These are phyloP conservation scores for Thereva unica DNA, from an alignment of 2,888 invertebrate species.

Conservation along the genomic window DNA sequence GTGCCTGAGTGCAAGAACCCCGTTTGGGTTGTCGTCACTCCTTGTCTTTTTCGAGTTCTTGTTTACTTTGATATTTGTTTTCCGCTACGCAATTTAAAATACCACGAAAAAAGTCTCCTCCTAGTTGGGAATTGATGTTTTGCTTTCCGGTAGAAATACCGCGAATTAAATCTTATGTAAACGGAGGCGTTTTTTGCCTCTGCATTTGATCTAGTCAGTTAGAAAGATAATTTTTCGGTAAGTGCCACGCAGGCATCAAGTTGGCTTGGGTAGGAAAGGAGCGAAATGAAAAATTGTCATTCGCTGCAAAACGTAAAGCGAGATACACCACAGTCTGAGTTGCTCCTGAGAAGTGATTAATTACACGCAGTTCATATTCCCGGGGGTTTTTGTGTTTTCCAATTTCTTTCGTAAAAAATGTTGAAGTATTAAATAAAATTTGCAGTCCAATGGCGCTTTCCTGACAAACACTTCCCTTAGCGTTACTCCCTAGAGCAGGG, in stretches of 20 bases:
- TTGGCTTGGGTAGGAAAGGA: neutral
- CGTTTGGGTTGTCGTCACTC: neutral
- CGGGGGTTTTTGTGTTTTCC: conserved; percentile 21
- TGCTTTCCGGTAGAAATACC: conserved; percentile 7
- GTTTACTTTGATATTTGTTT: conserved; percentile 3
- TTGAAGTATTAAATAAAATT: conserved; percentile 4
- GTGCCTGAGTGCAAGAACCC: conserved; percentile 5
- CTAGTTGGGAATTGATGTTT: neutral
- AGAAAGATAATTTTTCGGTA: conserved; percentile 34
- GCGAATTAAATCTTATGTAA: neutral
- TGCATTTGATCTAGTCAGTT: conserved; percentile 34
- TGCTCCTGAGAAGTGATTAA: conserved; percentile 31
- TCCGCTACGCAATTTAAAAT: conserved; percentile 18
- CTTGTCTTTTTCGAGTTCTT: neutral
- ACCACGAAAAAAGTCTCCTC: neutral
- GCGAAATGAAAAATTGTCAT: conserved; percentile 34
- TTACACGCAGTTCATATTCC: neutral
- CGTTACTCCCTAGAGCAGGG: too few relatives aligned
- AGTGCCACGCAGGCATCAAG: conserved; percentile 19
- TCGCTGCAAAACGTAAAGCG: conserved; percentile 24
- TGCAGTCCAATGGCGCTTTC: too few relatives aligned
- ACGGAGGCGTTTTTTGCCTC: conserved; percentile 9
- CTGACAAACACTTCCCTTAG: too few relatives aligned
- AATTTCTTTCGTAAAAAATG: conserved; percentile 13
- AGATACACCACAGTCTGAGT: conserved; percentile 33